Evolutionary conservation across 2,888 invertebrate genomes (phyloP).

Genomic region (Chymomyza fuscimana): DNA sequence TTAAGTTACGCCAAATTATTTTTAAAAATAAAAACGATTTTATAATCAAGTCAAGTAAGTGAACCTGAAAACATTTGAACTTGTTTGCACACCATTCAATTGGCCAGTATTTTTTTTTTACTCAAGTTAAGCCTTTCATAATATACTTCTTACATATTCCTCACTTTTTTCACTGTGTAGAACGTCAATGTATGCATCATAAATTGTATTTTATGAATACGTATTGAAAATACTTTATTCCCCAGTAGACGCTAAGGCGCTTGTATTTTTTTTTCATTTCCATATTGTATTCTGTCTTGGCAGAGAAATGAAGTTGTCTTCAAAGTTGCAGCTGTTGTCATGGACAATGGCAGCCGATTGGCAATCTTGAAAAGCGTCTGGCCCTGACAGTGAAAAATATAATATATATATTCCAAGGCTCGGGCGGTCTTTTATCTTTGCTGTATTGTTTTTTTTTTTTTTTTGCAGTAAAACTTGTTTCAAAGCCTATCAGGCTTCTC

Average conservation of each 20-base stretch:
- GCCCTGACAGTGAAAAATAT: constrained; percentile 60
- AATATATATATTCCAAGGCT: constrained; percentile 27
- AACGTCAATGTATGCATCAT: neutral
- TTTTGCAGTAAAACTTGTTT: constrained; percentile 45
- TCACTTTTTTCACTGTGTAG: neutral
- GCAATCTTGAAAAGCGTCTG: constrained; percentile 38
- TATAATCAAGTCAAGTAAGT: too few species aligned
- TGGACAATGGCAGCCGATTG: constrained; percentile 29
- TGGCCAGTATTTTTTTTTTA: too few species aligned
- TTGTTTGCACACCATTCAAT: neutral
- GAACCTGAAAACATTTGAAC: too few species aligned
- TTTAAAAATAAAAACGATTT: too few species aligned
- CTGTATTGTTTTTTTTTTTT: neutral
- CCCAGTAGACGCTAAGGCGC: neutral
- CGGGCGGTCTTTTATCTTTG: constrained; percentile 11
- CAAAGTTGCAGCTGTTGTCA: neutral
- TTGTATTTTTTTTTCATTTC: neutral
- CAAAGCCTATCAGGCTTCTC: constrained; percentile 25
- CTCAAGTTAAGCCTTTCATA: too few species aligned
- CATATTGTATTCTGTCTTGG: neutral
- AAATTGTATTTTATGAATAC: neutral
- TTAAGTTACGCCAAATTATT: too few species aligned
- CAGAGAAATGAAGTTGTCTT: neutral
- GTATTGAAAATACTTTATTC: neutral
- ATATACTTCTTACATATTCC: too few species aligned